A percentile compares a stretch with the other conserved stretches of the same genome.
phyloP scores from a whole-genome alignment of 2,113 vertebrate genomes.

The Hypanus sabinus region DNA sequence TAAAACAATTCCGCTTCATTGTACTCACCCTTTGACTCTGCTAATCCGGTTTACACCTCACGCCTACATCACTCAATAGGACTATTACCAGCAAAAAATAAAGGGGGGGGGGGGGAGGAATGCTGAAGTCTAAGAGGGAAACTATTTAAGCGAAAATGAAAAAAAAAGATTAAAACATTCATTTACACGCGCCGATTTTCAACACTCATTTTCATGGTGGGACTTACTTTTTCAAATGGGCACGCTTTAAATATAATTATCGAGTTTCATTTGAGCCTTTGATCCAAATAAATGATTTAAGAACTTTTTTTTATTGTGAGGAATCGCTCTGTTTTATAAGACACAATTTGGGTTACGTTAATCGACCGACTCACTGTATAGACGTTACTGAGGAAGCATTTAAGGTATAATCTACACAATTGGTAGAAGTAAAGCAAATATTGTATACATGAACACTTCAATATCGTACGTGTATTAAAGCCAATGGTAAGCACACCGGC shows the following conservation, averaged over 20 bases:
- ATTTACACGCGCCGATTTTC: constrained; percentile 13
- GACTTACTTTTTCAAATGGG: neutral
- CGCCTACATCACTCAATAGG: constrained; percentile 68
- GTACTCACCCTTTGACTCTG: constrained; percentile 70
- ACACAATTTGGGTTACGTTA: neutral
- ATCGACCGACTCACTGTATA: neutral
- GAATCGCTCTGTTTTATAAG: neutral
- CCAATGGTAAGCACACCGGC: neutral
- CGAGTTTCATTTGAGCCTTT: neutral
- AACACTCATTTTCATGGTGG: neutral
- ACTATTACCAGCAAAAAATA: constrained; percentile 50
- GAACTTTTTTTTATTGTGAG: neutral
- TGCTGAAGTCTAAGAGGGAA: neutral
- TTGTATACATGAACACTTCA: neutral
- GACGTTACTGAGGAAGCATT: neutral
- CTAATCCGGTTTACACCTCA: constrained; percentile 76
- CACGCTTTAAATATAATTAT: constrained; percentile 30
- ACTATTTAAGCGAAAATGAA: constrained; percentile 33
- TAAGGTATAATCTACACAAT: neutral
- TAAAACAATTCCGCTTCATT: constrained; percentile 72
- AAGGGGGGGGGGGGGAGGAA: neutral
- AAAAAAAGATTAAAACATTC: constrained; percentile 20
- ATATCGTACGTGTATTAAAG: neutral
- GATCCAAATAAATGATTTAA: constrained; percentile 15
- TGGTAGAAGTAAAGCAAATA: neutral